Percentiles rank a stretch among this genome's conserved stretches.
Conservation (phyloP, 2,888 invertebrate species). For the Zeuzera pyrina region DNA sequence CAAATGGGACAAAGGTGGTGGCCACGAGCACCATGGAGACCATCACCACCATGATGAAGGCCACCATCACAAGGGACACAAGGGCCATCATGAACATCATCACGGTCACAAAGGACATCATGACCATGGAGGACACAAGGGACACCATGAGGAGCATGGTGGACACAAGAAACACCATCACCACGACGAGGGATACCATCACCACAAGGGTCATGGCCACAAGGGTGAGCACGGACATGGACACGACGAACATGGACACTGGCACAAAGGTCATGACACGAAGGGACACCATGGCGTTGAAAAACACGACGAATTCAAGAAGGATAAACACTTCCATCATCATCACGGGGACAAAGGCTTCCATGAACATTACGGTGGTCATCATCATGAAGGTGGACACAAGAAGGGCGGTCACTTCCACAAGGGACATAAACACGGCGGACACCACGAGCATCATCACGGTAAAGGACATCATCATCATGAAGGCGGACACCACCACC, state of each 20-base stretch:
- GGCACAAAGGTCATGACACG: conserved; percentile 87
- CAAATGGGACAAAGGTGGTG: conserved; percentile 68
- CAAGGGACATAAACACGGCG: conserved; percentile 83
- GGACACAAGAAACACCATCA: conserved; percentile 77
- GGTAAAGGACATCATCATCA: conserved; percentile 85
- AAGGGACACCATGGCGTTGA: conserved; percentile 88
- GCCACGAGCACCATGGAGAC: conserved; percentile 75
- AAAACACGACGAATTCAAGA: conserved; percentile 87
- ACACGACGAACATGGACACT: conserved; percentile 75
- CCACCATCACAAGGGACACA: conserved; percentile 79
- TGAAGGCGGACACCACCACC: conserved; percentile 83
- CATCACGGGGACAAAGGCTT: conserved; percentile 85
- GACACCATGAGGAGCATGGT: conserved; percentile 74
- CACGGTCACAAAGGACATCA: conserved; percentile 80
- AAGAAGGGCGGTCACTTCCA: conserved; percentile 87
- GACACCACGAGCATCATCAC: conserved; percentile 82
- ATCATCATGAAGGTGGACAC: conserved; percentile 83
- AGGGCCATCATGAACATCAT: conserved; percentile 76
- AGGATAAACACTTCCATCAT: conserved; percentile 88
- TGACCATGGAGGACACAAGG: conserved; percentile 76
- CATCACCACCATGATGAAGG: conserved; percentile 76
- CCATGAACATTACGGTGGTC: conserved; percentile 83
- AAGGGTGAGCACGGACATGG: conserved; percentile 75
- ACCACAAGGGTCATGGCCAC: conserved; percentile 75
- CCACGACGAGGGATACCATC: conserved; percentile 77